Conservation (phyloP, 2,888 invertebrate genomes). For the Phrixothrix hirtus region DNA sequence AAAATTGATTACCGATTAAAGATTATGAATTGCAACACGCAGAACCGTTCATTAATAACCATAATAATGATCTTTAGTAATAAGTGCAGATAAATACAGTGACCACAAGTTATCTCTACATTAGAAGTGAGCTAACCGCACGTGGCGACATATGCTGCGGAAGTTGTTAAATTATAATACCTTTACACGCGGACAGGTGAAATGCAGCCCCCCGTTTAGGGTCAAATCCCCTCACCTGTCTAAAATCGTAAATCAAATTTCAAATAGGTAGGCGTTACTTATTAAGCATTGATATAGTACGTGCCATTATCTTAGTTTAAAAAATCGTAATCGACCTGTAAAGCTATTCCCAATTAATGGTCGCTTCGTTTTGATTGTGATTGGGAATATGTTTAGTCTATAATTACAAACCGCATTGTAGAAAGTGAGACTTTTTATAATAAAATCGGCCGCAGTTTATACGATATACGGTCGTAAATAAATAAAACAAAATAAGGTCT, state of each 20-base stretch:
- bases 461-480: conserved; percentile 32
- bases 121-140: conserved; percentile 18
- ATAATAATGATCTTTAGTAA: conserved; percentile 19
- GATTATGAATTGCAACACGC: conserved; percentile 21
- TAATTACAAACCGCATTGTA: conserved; percentile 39
- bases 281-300: conserved; percentile 38
- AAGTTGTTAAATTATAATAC: conserved; percentile 43
- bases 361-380: conserved; percentile 26
- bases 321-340: background rate
- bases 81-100: conserved; percentile 17
- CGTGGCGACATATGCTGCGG: conserved; percentile 40
- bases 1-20: conserved; percentile 17
- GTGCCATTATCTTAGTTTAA: conserved; percentile 10
- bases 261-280: conserved; percentile 51
- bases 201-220: conserved; percentile 31
- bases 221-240: conserved; percentile 40
- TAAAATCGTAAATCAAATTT: conserved; percentile 48
- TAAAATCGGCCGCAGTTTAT: conserved; percentile 34
- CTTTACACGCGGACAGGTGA: conserved; percentile 39
- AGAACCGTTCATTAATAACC: conserved; percentile 17
- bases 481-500: conserved; percentile 33
- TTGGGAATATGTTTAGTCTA: conserved; percentile 31
- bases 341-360: background rate
- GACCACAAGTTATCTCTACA: conserved; percentile 20
- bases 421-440: conserved; percentile 43